phyloP scores from a whole-genome alignment of 2,797 vertebrate genomes.

The Sebastiscus albofasciatus region DNA sequence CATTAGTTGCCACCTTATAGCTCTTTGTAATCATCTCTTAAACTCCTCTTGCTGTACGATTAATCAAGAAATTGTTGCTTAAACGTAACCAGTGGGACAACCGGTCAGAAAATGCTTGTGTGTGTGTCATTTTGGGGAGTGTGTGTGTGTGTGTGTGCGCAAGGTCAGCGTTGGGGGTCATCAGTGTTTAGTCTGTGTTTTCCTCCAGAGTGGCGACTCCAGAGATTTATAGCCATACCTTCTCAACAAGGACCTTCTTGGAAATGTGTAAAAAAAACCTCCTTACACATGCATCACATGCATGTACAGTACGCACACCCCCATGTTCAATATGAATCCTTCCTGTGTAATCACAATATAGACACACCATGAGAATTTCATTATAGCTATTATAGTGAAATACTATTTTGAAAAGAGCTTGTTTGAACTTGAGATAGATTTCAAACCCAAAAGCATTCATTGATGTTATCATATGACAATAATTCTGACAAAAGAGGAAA shows the following conservation, averaged over 20 bases:
- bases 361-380: background rate
- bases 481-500: background rate
- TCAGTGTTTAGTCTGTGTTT: conserved; percentile 82
- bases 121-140: background rate
- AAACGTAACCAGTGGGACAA: background rate
- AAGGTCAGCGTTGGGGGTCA: conserved; percentile 80
- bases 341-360: background rate
- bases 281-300: background rate
- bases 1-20: rapidly evolving
- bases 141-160: background rate
- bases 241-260: conserved; percentile 70
- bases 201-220: conserved; percentile 63
- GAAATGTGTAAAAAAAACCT: background rate
- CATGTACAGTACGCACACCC: background rate
- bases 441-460: background rate
- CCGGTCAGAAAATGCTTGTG: background rate
- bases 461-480: background rate
- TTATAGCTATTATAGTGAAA: background rate
- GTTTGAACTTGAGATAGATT: background rate
- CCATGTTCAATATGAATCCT: conserved; percentile 69
- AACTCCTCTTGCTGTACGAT: background rate
- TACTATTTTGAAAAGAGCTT: background rate
- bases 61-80: background rate
- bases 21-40: background rate
- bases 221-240: conserved; percentile 74